phyloP scores from a whole-genome alignment of 2,113 vertebrate species.

The Tapirus terrestris region DNA sequence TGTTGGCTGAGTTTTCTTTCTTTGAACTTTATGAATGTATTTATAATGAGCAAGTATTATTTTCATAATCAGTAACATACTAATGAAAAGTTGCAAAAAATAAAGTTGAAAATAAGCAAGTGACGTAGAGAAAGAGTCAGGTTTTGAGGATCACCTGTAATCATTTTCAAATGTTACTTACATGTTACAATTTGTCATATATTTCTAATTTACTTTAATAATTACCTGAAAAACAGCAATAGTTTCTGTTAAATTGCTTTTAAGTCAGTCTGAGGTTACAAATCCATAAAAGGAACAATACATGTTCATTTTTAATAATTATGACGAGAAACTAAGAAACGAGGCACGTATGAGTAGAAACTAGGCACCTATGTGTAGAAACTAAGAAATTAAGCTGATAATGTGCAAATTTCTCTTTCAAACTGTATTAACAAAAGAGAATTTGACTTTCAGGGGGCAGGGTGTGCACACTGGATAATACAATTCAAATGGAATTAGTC shows the following conservation, averaged over 20 bases:
- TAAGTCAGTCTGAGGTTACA: not conserved
- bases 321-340: not conserved
- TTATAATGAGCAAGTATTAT: not conserved
- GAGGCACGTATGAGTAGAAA: not conserved
- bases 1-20: not conserved
- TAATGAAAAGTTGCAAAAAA: not conserved
- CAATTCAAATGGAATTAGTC: not conserved
- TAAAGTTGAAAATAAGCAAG: not conserved
- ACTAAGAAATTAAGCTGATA: not conserved
- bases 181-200: not conserved
- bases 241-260: conserved; percentile 32
- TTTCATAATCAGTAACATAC: not conserved
- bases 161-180: not conserved
- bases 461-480: not conserved
- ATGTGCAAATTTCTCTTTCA: not conserved
- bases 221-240: not conserved
- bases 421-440: not conserved
- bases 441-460: not conserved
- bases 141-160: not conserved
- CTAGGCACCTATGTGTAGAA: not conserved
- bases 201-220: conserved; percentile 33
- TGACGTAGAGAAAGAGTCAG: not conserved
- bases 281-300: not conserved
- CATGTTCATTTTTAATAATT: not conserved
- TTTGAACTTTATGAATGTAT: not conserved